Evolutionary conservation across 2,888 invertebrate species (phyloP), one percentile per base, ranked within the genome.

Genomic region (Eudasyphora cyanicolor): DNA sequence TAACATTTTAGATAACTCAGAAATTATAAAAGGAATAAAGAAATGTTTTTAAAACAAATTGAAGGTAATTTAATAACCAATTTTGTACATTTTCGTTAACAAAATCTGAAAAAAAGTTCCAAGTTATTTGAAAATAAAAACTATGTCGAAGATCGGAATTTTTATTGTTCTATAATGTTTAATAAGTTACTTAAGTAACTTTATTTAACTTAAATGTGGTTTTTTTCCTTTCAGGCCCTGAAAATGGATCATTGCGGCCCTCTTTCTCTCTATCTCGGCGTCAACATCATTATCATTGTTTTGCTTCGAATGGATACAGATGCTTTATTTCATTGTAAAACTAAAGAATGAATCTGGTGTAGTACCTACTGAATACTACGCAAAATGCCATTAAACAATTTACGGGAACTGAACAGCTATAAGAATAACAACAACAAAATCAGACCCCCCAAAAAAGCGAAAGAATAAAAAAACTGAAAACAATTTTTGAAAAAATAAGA

Each of bases 381-480:
- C 12, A 4, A 45, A 74, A 57, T 21, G 12, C 10, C 29, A 75
- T 70, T 71, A 76, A 78, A 73, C 51, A 51, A 27, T 76, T 82
- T 69, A 76, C 35, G 10, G 75, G 54, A 73, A 67, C n/a, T 5
- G n/a, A 82, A 49, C 38, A 42, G 75, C 75, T 38, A 71, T 35
- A 35, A 32, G 24, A 60, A 29, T 27, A 67, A 74, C 67, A 17
- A 60, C 77, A 64, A 49, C 27, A 49, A 70, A 42, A 17, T 32
- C 70, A 70, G 32, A 73, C 32, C 75, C 45, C 32, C 75, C 45
- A 76, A 42, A 60, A 51, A 12, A 83, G 75, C 45, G n/a, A n/a
- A n/a, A 49, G 76, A 69, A 27, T 19, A 60, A 35, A 76, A 75
- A 60, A 69, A 27, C 14, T 54, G 14, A 64, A 51, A 79, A 73